Conservation (phyloP, 2,113 vertebrate species). For the Syrmaticus mikado region DNA sequence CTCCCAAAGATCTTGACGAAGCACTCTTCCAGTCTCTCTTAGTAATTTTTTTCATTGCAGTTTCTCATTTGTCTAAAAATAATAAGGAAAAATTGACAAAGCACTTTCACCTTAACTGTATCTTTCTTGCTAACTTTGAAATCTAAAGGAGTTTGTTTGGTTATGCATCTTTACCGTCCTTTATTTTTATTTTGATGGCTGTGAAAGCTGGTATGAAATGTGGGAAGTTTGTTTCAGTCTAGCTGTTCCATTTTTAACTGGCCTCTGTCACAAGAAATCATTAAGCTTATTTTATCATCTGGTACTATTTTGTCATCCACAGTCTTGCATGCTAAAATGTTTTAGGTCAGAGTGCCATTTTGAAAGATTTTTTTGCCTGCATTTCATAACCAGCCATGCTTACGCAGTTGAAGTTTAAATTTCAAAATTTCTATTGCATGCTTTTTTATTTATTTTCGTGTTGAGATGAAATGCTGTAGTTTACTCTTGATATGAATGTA, state of each 20-base stretch:
- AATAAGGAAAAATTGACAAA: not conserved
- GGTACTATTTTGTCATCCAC: constrained; percentile 77
- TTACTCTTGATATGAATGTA: constrained; percentile 91
- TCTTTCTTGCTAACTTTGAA: constrained; percentile 80
- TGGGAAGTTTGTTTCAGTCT: constrained; percentile 77
- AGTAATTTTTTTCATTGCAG: constrained; percentile 87
- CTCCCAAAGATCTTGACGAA: constrained; percentile 87
- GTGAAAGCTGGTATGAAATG: constrained; percentile 88
- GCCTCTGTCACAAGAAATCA: constrained; percentile 78
- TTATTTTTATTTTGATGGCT: constrained; percentile 84
- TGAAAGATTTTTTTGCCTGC: constrained; percentile 80
- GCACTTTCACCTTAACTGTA: constrained; percentile 75
- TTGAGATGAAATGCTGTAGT: constrained; percentile 85
- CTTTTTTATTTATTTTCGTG: constrained; percentile 74
- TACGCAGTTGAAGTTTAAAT: constrained; percentile 80
- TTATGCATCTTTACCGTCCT: constrained; percentile 80
- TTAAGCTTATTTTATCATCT: constrained; percentile 76
- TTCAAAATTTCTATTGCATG: constrained; percentile 87
- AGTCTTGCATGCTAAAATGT: constrained; percentile 83
- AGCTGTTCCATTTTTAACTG: constrained; percentile 80
- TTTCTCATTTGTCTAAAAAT: constrained; percentile 83
- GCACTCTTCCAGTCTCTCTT: constrained; percentile 85
- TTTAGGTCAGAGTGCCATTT: constrained; percentile 80
- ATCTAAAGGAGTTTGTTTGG: constrained; percentile 78
- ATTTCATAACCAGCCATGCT: constrained; percentile 85